A percentile compares a stretch with the other conserved stretches of the same genome.
Conservation (phyloP, 2,797 vertebrate species). For the Gallinago solitaria region DNA sequence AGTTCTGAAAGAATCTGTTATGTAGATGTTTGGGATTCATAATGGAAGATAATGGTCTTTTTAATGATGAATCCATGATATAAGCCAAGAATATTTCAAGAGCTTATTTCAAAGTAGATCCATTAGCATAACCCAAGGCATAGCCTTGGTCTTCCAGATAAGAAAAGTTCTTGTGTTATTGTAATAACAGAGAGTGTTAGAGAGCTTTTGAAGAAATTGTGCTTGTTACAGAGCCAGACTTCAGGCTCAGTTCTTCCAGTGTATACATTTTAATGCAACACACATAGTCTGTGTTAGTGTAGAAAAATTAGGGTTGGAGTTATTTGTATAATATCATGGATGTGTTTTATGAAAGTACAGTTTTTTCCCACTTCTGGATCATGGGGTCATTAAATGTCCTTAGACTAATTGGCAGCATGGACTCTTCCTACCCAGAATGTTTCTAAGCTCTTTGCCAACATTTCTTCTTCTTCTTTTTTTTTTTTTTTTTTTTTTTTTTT, state of each 20-base stretch:
- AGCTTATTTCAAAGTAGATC: conserved; percentile 18
- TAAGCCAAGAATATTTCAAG: conserved; percentile 54
- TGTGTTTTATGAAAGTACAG: not conserved
- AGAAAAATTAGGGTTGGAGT: not conserved
- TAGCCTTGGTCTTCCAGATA: not conserved
- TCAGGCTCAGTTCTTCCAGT: not conserved
- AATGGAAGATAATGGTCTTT: conserved; percentile 52
- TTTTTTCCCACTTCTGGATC: not conserved
- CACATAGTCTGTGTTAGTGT: not conserved
- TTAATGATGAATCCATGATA: conserved; percentile 34
- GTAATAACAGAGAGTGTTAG: not conserved
- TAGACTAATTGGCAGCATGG: not conserved
- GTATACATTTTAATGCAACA: not conserved
- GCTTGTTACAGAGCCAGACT: not conserved
- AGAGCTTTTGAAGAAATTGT: not conserved
- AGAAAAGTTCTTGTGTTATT: not conserved
- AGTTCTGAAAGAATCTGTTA: conserved; percentile 36
- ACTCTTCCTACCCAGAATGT: not conserved
- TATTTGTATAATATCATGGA: not conserved
- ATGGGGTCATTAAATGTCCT: not conserved
- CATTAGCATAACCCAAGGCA: conserved; percentile 36
- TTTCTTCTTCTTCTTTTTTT: not conserved
- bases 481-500: not conserved
- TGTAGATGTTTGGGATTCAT: conserved; percentile 27
- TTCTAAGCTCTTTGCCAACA: not conserved